phyloP scores from a whole-genome alignment of 1,140 invertebrate genomes.

The Drosophila lacteicornis region DNA sequence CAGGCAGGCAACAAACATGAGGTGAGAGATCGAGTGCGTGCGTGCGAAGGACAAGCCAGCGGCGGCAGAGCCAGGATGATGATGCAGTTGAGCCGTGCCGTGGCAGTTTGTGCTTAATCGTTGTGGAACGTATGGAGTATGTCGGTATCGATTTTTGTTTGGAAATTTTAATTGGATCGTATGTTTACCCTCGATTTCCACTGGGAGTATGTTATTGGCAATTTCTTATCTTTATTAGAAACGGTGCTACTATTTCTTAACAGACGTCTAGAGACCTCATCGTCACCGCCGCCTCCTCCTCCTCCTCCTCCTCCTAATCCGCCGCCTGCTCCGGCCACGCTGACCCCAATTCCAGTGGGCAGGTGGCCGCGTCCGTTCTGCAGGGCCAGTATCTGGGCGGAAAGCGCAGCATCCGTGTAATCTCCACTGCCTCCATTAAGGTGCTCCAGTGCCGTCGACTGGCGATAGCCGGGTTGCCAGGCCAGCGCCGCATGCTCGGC shows the following conservation, averaged over 20 bases:
- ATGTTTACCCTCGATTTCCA: conserved; percentile 85
- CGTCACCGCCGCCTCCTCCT: conserved; percentile 48
- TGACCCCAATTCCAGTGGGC: conserved; percentile 60
- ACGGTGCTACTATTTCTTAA: conserved; percentile 83
- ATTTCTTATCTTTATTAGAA: conserved; percentile 85
- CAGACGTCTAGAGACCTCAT: conserved; percentile 85
- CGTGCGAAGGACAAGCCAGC: conserved; percentile 8
- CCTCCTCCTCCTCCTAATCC: conserved; percentile 9
- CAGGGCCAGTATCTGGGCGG: conserved; percentile 69
- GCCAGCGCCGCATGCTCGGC: conserved; percentile 43
- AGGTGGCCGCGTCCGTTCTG: conserved; percentile 75
- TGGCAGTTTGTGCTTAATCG: conserved; percentile 21
- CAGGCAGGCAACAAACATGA: conserved; percentile 30
- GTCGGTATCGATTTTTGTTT: conserved; percentile 6
- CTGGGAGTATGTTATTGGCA: conserved; percentile 85
- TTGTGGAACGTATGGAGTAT: conserved; percentile 38
- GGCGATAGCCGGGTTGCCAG: conserved; percentile 77
- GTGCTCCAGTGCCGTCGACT: conserved; percentile 77
- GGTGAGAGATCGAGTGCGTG: conserved; percentile 21
- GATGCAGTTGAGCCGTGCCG: conserved; percentile 28
- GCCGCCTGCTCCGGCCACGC: conserved; percentile 16
- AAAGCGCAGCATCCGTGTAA: conserved; percentile 72
- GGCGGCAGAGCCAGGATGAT: conserved; percentile 23
- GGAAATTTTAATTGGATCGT: conserved; percentile 40
- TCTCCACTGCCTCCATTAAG: conserved; percentile 51